A percentile compares a stretch with the other conserved stretches of the same genome.
phyloP scores from a whole-genome alignment of 2,888 invertebrate genomes.

The Rotaria sp. region DNA sequence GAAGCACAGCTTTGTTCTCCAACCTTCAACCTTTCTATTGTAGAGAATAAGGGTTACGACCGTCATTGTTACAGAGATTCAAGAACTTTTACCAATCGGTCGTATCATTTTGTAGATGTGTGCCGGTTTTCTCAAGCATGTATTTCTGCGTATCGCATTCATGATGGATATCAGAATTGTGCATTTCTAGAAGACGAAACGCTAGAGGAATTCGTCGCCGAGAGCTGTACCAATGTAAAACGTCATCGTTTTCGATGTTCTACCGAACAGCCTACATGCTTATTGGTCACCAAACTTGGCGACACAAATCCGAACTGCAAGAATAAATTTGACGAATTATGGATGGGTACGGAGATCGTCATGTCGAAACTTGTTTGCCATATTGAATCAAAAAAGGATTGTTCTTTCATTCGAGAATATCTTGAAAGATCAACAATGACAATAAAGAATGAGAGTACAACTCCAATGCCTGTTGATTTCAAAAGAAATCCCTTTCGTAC shows the following conservation, averaged over 20 bases:
- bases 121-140: background rate
- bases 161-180: background rate
- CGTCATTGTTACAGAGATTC: background rate
- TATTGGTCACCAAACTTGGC: background rate
- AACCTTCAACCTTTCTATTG: background rate
- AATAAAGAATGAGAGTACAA: too few relatives aligned
- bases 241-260: background rate
- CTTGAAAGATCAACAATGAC: too few relatives aligned
- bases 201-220: fast-evolving
- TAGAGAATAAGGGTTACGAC: background rate
- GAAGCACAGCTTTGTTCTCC: background rate
- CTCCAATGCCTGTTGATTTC: too few relatives aligned
- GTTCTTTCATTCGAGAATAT: too few relatives aligned
- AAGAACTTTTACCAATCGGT: background rate
- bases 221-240: background rate
- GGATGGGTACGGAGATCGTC: background rate
- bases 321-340: background rate
- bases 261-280: background rate
- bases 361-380: too few relatives aligned
- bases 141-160: background rate
- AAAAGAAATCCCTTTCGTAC: too few relatives aligned
- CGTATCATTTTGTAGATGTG: background rate
- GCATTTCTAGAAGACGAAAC: background rate
- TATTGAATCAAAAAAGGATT: too few relatives aligned
- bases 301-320: background rate